Percentiles rank a stretch among this genome's conserved stretches.
These are phyloP conservation scores for Acrocera orbiculus DNA, from an alignment of 2,888 invertebrate species.

Conservation along the genomic window DNA sequence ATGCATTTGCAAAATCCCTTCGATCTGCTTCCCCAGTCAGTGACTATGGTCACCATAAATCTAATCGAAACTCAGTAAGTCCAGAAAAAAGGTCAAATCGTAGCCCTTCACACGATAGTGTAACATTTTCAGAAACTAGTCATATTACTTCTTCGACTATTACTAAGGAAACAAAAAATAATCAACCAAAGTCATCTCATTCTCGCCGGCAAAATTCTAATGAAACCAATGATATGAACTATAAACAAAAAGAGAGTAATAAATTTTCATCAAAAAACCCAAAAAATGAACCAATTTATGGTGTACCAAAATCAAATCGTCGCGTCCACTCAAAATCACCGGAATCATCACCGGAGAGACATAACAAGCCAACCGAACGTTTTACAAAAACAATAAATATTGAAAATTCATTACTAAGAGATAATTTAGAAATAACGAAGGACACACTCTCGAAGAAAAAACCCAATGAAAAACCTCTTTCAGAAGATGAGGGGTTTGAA, in stretches of 20 bases:
- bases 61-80: slow-evolving; percentile 36
- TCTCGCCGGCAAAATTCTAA: slow-evolving; percentile 16
- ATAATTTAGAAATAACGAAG: slow-evolving; percentile 4
- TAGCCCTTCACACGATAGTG: slow-evolving; percentile 29
- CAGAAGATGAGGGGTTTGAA: slow-evolving; percentile 16
- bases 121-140: slow-evolving; percentile 25
- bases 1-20: slow-evolving; percentile 56
- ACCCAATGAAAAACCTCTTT: slow-evolving; percentile 4
- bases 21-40: slow-evolving; percentile 45
- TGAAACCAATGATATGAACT: slow-evolving; percentile 5
- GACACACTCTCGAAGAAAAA: slow-evolving; percentile 10
- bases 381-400: background rate
- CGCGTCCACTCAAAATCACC: background rate
- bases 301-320: slow-evolving; percentile 1
- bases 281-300: background rate
- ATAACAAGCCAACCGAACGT: background rate
- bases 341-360: background rate
- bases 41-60: slow-evolving; percentile 34
- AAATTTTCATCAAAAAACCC: background rate
- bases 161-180: slow-evolving; percentile 18
- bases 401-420: background rate
- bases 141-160: slow-evolving; percentile 27
- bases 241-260: background rate
- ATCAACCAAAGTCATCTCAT: slow-evolving; percentile 16
- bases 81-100: slow-evolving; percentile 30